Evolutionary conservation across 2,888 invertebrate species (phyloP), one percentile per base, ranked within the genome.

Genomic region (Ennomos quercinarius): DNA sequence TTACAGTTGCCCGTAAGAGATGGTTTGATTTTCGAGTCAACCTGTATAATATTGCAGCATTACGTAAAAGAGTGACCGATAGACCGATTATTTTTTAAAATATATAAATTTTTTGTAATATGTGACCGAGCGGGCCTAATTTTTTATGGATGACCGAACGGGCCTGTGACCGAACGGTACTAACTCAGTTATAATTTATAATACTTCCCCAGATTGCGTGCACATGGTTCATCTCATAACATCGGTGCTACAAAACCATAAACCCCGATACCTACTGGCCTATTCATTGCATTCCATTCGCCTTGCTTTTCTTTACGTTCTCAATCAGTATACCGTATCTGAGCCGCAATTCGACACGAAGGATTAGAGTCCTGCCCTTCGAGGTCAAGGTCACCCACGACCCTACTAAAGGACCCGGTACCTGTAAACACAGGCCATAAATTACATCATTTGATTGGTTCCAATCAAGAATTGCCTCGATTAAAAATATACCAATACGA

Each of bases 391-490:
- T 62, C 67, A 64, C 51, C 47, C 38, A 62, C 66, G 64, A 60
- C 73, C 71, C 73, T 72, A 66, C 65, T 61, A 64, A 73, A 80
- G 77, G 79, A 77, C 73, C 76, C 70, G 71, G 74, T 71, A 73
- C 73, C 72, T 71, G 77, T 77, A 75, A 80, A 79, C 78, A 77
- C 77, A 68, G 80, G 72, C 77, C 80, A 83, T 91, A 90, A 90
- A 91, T 85, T 81, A 88, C 76, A 80, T 82, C 80, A 84, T 89
- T 85, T 87, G 85, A 91, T 91, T 87, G 86, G 89, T 88, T 89
- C 90, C 89, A 89, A 90, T 89, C 86, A 89, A 82, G 76, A 72
- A 80, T 77, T 80, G 79, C 80, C 73, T 80, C 84, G 82, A 86
- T 88, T 86, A 85, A 86, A 87, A 75, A 84, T 76, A 80, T 78